Conservation (phyloP, 2,888 invertebrate species). For the Leucophenga maculata region DNA sequence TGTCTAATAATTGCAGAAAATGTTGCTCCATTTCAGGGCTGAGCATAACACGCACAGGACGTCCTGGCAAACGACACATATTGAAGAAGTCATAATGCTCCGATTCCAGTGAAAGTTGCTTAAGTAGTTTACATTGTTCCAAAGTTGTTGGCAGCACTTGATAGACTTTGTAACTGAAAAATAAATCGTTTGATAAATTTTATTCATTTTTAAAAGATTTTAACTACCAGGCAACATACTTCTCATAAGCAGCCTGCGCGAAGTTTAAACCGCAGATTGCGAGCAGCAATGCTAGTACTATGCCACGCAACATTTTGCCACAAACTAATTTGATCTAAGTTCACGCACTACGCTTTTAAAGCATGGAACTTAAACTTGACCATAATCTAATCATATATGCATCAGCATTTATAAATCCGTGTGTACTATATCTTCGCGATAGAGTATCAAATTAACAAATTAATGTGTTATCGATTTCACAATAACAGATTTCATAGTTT, state of each 20-base stretch:
- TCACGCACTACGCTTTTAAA: conserved; percentile 42
- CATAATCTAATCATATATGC: conserved; percentile 44
- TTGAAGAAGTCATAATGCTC: conserved; percentile 61
- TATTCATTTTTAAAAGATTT: not conserved
- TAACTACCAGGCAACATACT: conserved; percentile 42
- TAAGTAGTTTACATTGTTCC: conserved; percentile 48
- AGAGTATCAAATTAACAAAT: not conserved
- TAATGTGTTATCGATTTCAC: too few relatives aligned
- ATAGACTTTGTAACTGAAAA: conserved; percentile 61
- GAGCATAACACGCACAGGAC: conserved; percentile 57
- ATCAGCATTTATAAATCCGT: not conserved
- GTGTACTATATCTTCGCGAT: too few relatives aligned
- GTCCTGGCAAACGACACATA: conserved; percentile 45
- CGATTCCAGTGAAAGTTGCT: conserved; percentile 39
- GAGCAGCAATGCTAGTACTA: conserved; percentile 38
- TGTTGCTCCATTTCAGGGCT: conserved; percentile 47
- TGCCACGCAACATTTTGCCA: conserved; percentile 44
- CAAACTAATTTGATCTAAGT: conserved; percentile 23
- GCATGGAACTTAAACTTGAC: not conserved
- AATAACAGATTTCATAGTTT: not conserved
- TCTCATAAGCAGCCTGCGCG: conserved; percentile 36
- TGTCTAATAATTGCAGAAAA: conserved; percentile 48
- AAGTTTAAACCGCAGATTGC: conserved; percentile 27
- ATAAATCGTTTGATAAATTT: not conserved
- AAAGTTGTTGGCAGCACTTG: conserved; percentile 48